Conservation (phyloP, 2,888 invertebrate genomes). For the Drosophila paracracens region DNA sequence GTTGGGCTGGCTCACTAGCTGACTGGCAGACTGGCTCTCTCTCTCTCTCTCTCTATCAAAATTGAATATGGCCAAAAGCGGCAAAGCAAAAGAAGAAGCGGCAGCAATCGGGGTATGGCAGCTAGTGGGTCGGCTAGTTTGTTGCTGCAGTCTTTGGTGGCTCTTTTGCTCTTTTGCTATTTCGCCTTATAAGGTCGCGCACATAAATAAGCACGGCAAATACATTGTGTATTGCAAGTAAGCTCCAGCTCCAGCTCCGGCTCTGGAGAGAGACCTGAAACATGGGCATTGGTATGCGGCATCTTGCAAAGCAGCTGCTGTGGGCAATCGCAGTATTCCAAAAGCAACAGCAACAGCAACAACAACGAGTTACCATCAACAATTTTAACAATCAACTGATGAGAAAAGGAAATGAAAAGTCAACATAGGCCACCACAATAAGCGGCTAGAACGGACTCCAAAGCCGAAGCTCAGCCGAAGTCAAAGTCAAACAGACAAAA, state of each 20-base stretch:
- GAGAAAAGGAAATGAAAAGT: conserved; percentile 81
- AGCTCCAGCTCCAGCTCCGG: conserved; percentile 19
- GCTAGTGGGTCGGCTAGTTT: conserved; percentile 23
- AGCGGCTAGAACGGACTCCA: conserved; percentile 37
- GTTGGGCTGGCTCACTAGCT: not conserved
- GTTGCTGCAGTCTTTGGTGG: conserved; percentile 17
- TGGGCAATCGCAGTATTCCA: conserved; percentile 51
- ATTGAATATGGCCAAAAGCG: conserved; percentile 78
- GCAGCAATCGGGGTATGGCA: conserved; percentile 29
- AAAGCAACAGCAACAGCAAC: conserved; percentile 22
- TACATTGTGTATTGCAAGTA: conserved; percentile 65
- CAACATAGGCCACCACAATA: conserved; percentile 72
- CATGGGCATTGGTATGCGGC: conserved; percentile 55
- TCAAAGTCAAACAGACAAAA: conserved; percentile 41
- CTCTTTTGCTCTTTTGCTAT: conserved; percentile 67
- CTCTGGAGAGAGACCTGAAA: conserved; percentile 4
- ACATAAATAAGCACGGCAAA: conserved; percentile 77
- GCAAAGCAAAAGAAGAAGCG: conserved; percentile 29
- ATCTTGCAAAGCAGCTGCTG: conserved; percentile 62
- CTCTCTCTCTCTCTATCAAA: conserved; percentile 35
- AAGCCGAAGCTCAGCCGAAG: conserved; percentile 4
- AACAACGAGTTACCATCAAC: conserved; percentile 55
- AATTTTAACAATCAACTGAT: conserved; percentile 79
- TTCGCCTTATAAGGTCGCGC: conserved; percentile 77
- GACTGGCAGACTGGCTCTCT: not conserved